Conservation (phyloP, 2,888 invertebrate genomes). For the Dilophus febrilis region DNA sequence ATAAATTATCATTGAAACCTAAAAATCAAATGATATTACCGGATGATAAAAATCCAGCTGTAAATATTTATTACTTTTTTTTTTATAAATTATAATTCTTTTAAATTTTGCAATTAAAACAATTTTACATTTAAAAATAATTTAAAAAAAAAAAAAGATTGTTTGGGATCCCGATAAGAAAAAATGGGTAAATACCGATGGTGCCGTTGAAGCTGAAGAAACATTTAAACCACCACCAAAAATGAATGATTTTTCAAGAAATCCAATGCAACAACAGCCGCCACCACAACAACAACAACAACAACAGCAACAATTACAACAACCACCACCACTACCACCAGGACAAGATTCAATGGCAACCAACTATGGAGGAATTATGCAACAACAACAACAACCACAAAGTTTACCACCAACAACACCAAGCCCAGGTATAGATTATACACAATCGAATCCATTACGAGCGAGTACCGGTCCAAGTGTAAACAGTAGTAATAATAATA, state of each 20-base stretch:
- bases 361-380: constrained; percentile 5
- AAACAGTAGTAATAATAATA: constrained; percentile 3
- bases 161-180: constrained; percentile 83
- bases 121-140: no score
- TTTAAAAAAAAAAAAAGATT: constrained; percentile 39
- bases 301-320: constrained; percentile 8
- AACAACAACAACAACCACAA: not conserved
- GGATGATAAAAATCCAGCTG: constrained; percentile 82
- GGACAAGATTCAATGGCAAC: constrained; percentile 8
- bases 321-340: no score
- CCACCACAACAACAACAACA: constrained; percentile 4
- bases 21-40: constrained; percentile 94
- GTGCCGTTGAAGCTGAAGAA: constrained; percentile 39
- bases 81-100: constrained; percentile 1
- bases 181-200: constrained; percentile 73
- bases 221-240: constrained; percentile 52
- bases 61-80: constrained; percentile 31
- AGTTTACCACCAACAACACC: constrained; percentile 1
- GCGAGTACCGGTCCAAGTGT: constrained; percentile 9
- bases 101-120: no score
- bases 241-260: constrained; percentile 33
- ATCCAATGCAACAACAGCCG: constrained; percentile 7
- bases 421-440: not conserved
- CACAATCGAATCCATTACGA: constrained; percentile 5
- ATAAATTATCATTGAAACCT: constrained; percentile 61